Base-by-base conservation (phyloP, 2,113 vertebrate genomes). In the Strix uralensis region DNA sequence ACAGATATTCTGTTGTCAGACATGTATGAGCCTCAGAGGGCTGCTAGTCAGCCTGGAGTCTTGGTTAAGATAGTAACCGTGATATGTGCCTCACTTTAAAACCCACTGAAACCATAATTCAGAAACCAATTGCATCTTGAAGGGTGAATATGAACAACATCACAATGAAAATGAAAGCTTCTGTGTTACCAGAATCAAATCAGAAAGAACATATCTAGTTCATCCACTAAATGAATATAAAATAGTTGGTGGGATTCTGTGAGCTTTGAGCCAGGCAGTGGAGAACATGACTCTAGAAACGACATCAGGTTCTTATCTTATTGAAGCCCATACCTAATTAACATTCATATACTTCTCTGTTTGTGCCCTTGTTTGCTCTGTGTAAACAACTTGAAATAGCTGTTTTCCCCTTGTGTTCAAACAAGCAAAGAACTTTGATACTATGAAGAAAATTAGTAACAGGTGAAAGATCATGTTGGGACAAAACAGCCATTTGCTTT, bases 361-460 rank as follows among this genome's bases (percentile, higher is more conserved):
- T 91, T 58, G 34, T 85, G 78, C 44, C 77, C 88, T 94, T 88
- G 38, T 96, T 97, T 93, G 75, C 55, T 59, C 51, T 77, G 22
- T 89, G 83, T 95, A 96, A 97, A 98, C 82, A 96, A 88, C 63
- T 81, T 78, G 69, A 94, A 83, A 80, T 63, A 86, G 69, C 26
- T 91, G 79, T 38, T 91, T 77, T 75, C 51, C 46, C 32, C 66
- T 91, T 96, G 80, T 93, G 63, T 95, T 96, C 91, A 92, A 90
- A 94, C 87, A 81, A 90, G 83, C 61, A 95, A 94, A 94, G 79
- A 78, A 62, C 69, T 97, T 92, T 88, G 85, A 84, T 78, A 67
- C 38, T 57, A 34, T 69, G 73, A 94, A 91, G 94, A 94, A 96
- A 96, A 98, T 97, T 71, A 91, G 78, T 88, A 96, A 91, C 89